Conservation (phyloP, 2,888 invertebrate species). For the Melanotus villosus region DNA sequence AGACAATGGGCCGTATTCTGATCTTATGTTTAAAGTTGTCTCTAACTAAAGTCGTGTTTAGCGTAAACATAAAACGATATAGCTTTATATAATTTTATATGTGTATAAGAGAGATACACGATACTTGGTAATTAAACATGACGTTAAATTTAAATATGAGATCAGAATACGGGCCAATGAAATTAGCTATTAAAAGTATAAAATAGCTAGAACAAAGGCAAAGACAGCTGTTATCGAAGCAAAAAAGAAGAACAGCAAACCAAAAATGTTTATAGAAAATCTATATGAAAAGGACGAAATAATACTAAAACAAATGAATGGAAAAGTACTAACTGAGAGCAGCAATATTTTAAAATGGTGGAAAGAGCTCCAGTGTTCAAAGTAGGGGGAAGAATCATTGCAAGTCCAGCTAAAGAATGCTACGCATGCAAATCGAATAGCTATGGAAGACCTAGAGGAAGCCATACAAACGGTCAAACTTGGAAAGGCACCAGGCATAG, state of each 20-base stretch:
- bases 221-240: not conserved
- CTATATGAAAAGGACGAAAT: not conserved
- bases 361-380: not conserved
- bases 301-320: too few species aligned
- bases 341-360: too few species aligned
- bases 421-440: not conserved
- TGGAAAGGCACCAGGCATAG: not conserved
- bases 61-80: too few species aligned
- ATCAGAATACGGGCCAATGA: too few species aligned
- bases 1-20: too few species aligned
- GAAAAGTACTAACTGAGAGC: too few species aligned
- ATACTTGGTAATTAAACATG: too few species aligned
- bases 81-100: too few species aligned
- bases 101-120: too few species aligned
- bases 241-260: not conserved
- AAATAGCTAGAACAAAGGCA: constrained; percentile 1
- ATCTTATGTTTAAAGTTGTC: too few species aligned
- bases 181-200: not conserved
- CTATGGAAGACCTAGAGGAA: not conserved
- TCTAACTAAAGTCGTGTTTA: too few species aligned
- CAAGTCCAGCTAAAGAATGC: not conserved
- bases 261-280: not conserved
- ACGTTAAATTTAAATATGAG: too few species aligned
- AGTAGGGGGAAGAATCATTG: not conserved
- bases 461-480: not conserved